Conservation (phyloP, 2,113 vertebrate genomes). For the Lepus americanus region DNA sequence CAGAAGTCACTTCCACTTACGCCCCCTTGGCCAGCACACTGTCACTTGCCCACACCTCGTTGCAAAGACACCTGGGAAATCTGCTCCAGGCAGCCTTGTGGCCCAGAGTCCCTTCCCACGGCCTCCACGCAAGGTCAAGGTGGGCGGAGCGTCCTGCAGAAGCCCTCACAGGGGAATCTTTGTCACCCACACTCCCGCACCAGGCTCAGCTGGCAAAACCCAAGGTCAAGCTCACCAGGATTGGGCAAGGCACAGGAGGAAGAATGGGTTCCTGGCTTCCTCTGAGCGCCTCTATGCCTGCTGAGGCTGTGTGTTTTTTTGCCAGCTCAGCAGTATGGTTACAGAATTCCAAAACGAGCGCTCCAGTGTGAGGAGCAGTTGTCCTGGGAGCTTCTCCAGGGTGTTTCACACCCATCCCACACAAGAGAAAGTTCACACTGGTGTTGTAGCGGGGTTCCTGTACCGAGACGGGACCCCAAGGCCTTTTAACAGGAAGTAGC, state of each 20-base stretch:
- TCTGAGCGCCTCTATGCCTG: not conserved
- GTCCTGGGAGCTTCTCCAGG: conserved; percentile 4
- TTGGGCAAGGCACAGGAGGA: not conserved
- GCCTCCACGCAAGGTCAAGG: not conserved
- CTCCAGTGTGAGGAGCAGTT: not conserved
- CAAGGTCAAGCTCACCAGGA: not conserved
- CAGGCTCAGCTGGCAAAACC: not conserved
- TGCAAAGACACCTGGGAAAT: conserved; percentile 12
- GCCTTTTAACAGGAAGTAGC: too few relatives aligned
- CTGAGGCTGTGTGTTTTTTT: not conserved
- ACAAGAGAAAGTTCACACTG: not conserved
- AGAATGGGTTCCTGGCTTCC: not conserved
- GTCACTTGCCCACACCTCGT: not conserved
- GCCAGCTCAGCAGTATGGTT: conserved; percentile 34
- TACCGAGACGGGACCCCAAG: too few relatives aligned
- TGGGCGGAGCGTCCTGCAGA: not conserved
- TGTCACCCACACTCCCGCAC: not conserved
- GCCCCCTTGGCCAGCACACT: not conserved
- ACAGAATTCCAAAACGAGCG: conserved; percentile 49
- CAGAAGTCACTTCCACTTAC: not conserved
- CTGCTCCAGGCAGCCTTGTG: not conserved
- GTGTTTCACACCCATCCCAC: not conserved
- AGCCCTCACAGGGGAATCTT: not conserved
- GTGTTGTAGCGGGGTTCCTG: not conserved
- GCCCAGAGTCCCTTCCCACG: not conserved